Conservation (phyloP, 2,888 invertebrate genomes). For the Alloscopus bannaensis region DNA sequence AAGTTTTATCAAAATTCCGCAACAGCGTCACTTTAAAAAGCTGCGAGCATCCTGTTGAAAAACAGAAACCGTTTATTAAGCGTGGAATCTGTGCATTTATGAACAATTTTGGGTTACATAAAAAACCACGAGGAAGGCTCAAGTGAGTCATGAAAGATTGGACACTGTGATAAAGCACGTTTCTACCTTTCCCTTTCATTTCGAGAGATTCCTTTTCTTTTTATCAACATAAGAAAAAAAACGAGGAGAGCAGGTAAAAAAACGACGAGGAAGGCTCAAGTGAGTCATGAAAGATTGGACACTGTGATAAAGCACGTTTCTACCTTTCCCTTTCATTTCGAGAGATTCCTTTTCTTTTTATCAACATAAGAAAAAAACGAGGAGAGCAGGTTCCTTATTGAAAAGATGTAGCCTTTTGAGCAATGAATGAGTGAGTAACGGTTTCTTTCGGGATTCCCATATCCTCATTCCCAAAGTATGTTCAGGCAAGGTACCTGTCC, state of each 20-base stretch:
- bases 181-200: not conserved
- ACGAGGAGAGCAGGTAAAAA: not conserved
- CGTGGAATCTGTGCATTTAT: no score
- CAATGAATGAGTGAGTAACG: not conserved
- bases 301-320: not conserved
- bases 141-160: not conserved
- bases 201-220: slow-evolving; percentile 14
- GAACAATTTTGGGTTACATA: no score
- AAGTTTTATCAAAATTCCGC: no score
- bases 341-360: slow-evolving; percentile 18
- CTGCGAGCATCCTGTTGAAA: no score
- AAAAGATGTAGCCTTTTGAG: not conserved
- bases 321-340: not conserved
- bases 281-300: not conserved
- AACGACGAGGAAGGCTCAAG: not conserved
- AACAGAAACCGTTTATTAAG: no score
- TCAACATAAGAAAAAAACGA: slow-evolving; percentile 23
- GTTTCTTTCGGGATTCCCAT: slow-evolving; percentile 4
- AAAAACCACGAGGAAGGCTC: not conserved
- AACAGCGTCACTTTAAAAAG: no score
- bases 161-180: not conserved
- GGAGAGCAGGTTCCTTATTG: slow-evolving; percentile 33
- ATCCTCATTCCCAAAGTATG: not conserved
- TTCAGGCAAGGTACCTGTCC: slow-evolving; percentile 22
- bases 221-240: slow-evolving; percentile 23